Evolutionary conservation across 1,140 invertebrate species (phyloP).

Genomic region (Papilio xuthus): DNA sequence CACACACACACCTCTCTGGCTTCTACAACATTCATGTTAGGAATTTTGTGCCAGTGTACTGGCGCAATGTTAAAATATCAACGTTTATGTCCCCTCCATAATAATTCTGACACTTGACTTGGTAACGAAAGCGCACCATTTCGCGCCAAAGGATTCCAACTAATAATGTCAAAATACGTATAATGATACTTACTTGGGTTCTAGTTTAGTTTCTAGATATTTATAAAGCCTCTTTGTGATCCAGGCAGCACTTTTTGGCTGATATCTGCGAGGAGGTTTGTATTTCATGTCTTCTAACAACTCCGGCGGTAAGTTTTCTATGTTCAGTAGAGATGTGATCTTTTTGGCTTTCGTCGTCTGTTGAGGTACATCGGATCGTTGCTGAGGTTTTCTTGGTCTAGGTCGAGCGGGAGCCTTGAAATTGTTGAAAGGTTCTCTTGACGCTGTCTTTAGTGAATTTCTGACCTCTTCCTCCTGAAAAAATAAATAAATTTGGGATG

Average conservation of each 20-base stretch:
- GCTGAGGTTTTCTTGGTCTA: conserved; percentile 39
- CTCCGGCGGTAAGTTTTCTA: conserved; percentile 55
- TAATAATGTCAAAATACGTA: too few species aligned
- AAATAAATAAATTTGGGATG: too few species aligned
- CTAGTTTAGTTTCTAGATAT: conserved; percentile 69
- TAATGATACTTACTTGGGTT: conserved; percentile 42
- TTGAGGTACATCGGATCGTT: conserved; percentile 29
- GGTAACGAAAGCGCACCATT: too few species aligned
- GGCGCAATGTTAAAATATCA: too few species aligned
- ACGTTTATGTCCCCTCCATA: too few species aligned
- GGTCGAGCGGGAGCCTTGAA: conserved; percentile 58
- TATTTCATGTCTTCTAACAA: conserved; percentile 68
- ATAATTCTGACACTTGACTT: too few species aligned
- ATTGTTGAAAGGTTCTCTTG: conserved; percentile 43
- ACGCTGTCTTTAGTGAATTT: conserved; percentile 53
- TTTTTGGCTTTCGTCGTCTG: conserved; percentile 50
- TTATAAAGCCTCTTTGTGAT: conserved; percentile 70
- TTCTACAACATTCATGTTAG: too few species aligned
- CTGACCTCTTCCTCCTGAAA: conserved; percentile 56
- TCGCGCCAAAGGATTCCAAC: too few species aligned
- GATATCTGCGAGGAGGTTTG: conserved; percentile 69
- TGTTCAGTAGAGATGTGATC: conserved; percentile 41
- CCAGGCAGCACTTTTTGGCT: conserved; percentile 66
- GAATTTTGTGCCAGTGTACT: too few species aligned
- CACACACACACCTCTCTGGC: too few species aligned